A percentile compares a stretch with the other conserved stretches of the same genome.
Conservation (phyloP, 2,113 vertebrate genomes). For the Sylvia atricapilla region DNA sequence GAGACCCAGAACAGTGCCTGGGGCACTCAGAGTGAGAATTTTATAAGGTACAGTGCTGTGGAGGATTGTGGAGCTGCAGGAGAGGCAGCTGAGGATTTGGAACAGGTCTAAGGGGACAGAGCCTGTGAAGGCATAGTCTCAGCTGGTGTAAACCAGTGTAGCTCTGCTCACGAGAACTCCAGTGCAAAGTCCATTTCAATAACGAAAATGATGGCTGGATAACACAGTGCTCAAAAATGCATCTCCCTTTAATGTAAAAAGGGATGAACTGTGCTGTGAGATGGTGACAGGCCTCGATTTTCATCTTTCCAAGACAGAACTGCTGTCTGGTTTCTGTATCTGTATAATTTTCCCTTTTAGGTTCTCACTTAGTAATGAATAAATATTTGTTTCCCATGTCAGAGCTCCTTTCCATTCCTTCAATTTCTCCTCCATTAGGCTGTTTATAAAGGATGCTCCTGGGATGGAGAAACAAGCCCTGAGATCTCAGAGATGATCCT, state of each 20-base stretch:
- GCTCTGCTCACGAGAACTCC: background rate
- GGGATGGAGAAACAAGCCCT: background rate
- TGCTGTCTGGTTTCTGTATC: background rate
- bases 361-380: constrained; percentile 21
- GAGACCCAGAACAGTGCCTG: background rate
- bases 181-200: background rate
- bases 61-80: background rate
- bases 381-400: constrained; percentile 40
- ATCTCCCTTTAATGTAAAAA: constrained; percentile 1
- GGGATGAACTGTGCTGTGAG: background rate
- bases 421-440: background rate
- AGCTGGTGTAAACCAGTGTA: background rate
- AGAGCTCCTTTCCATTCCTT: background rate
- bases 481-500: constrained; percentile 35
- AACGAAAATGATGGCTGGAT: background rate
- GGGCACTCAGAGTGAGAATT: background rate
- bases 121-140: background rate
- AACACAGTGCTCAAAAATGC: background rate
- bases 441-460: constrained; percentile 36
- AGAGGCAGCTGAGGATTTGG: background rate
- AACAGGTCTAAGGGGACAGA: background rate
- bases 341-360: background rate
- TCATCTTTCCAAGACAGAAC: background rate
- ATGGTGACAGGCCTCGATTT: background rate
- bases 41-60: background rate